Percentiles rank a stretch among this genome's conserved stretches.
Conservation (phyloP, 30 jellyfish, hydroid and myxozoan species). For the Rhopilema esculentum region DNA sequence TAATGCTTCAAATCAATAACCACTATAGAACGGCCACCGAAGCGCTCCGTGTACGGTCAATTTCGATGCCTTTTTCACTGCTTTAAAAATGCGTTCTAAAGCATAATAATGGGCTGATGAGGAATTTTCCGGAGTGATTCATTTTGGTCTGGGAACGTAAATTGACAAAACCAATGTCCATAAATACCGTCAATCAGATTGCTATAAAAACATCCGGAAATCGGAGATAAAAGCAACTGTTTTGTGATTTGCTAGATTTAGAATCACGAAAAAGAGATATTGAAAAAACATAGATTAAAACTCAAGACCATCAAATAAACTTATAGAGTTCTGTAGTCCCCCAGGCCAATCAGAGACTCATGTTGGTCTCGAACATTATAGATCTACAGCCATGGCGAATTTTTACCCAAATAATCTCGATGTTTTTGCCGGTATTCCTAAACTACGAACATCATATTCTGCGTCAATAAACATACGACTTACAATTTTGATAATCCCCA, state of each 20-base stretch:
- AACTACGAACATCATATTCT: neutral
- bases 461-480: neutral
- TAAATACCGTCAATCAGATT: neutral
- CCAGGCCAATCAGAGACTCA: neutral
- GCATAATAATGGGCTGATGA: neutral
- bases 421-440: no score
- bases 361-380: neutral
- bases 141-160: neutral
- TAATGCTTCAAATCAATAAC: no score
- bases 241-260: neutral
- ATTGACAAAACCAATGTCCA: neutral
- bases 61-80: neutral
- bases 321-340: neutral
- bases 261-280: slow-evolving; percentile 19
- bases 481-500: neutral
- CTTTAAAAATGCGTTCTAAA: neutral
- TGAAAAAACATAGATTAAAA: slow-evolving; percentile 1
- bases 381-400: no score
- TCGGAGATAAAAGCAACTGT: slow-evolving; percentile 4
- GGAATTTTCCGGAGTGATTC: neutral
- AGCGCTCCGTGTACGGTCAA: neutral
- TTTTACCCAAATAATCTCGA: no score
- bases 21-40: no score
- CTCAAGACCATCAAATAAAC: neutral
- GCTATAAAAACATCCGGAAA: slow-evolving; percentile 13